Conservation (phyloP, 2,113 vertebrate species). For the Rhodinocichla rosea region DNA sequence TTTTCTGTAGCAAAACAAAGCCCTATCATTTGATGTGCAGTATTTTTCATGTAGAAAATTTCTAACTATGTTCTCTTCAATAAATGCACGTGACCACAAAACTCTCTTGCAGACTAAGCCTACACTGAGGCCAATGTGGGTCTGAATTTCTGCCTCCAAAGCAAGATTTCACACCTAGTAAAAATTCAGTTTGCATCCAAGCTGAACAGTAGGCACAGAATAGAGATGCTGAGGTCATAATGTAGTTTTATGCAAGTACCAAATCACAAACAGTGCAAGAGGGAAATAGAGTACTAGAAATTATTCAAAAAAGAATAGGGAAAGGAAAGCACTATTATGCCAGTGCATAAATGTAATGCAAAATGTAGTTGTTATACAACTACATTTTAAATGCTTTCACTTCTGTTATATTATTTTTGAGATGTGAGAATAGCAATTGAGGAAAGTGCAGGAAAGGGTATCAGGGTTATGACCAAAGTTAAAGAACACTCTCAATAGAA, state of each 20-base stretch:
- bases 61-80: background rate
- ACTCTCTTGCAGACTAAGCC: background rate
- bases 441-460: background rate
- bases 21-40: background rate
- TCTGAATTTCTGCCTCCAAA: background rate
- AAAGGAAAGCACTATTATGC: background rate
- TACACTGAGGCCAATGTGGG: background rate
- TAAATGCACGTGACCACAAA: background rate
- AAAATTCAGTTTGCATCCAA: background rate
- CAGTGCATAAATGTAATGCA: background rate
- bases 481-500: background rate
- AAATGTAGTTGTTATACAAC: background rate
- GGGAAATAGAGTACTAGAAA: background rate
- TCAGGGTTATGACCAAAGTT: background rate
- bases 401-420: background rate
- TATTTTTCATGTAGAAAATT: background rate
- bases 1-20: background rate
- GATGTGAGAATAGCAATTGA: background rate
- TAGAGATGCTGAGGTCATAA: background rate
- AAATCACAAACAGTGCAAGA: background rate
- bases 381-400: background rate
- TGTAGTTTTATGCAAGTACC: background rate
- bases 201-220: background rate
- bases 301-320: background rate
- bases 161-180: background rate